Percentiles rank a stretch among this genome's conserved stretches.
Evolutionary conservation across 1,140 invertebrate genomes (phyloP).

Genomic region (Drosophila pachea): DNA sequence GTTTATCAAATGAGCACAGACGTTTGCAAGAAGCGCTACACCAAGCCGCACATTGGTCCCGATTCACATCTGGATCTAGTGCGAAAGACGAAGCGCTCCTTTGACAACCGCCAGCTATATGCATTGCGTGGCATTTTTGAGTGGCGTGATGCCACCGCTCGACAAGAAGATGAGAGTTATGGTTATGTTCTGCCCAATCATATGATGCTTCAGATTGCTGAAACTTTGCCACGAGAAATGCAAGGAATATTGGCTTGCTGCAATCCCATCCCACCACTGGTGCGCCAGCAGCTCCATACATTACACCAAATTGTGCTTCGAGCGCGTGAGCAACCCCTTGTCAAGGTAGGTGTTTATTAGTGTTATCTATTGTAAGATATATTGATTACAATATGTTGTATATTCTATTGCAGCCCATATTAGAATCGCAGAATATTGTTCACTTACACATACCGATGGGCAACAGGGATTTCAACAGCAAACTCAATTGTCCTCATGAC

Average conservation of each 20-base stretch:
- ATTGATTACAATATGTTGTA: background rate
- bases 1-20: constrained; percentile 86
- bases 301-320: constrained; percentile 88
- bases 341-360: constrained; percentile 80
- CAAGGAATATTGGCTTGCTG: constrained; percentile 96
- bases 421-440: constrained; percentile 73
- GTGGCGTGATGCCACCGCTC: constrained; percentile 93
- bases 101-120: constrained; percentile 91
- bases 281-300: constrained; percentile 86
- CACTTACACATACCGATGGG: constrained; percentile 79
- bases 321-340: constrained; percentile 86
- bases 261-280: constrained; percentile 93
- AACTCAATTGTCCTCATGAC: constrained; percentile 85
- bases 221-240: constrained; percentile 94
- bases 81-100: constrained; percentile 87
- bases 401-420: constrained; percentile 77
- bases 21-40: constrained; percentile 88
- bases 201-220: constrained; percentile 94
- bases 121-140: constrained; percentile 90
- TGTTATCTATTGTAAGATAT: background rate
- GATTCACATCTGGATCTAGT: constrained; percentile 89
- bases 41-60: constrained; percentile 87
- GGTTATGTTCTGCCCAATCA: constrained; percentile 97
- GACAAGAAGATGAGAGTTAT: constrained; percentile 93
- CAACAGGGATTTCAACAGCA: constrained; percentile 80